A percentile compares a stretch with the other conserved stretches of the same genome.
phyloP scores from a whole-genome alignment of 2,113 vertebrate genomes.

The Pseudopodoces humilis region DNA sequence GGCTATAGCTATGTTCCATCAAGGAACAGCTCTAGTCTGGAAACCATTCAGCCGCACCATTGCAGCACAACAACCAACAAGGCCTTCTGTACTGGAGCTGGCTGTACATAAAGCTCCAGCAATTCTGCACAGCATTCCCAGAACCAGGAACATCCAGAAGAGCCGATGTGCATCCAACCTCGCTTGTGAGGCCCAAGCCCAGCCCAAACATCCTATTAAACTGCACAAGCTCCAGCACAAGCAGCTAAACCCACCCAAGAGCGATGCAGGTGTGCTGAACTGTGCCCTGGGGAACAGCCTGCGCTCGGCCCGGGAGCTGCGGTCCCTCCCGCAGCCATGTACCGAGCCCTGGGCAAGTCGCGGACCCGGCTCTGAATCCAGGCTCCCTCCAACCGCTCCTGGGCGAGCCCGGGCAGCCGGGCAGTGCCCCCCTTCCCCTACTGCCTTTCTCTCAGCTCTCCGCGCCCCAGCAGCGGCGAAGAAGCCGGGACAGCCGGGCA shows the following conservation, averaged over 20 bases:
- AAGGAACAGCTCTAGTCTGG: neutral
- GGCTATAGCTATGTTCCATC: fast-evolving
- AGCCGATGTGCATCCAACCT: fast-evolving
- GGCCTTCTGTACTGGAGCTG: neutral
- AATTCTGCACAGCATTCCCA: neutral
- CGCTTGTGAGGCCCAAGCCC: neutral
- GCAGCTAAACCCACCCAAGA: neutral
- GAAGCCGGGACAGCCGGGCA: neutral
- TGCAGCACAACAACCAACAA: neutral
- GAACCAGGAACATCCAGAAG: neutral
- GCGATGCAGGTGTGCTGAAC: neutral
- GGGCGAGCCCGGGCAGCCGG: neutral
- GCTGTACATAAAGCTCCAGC: neutral
- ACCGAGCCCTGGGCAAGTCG: fast-evolving
- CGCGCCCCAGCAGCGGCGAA: neutral
- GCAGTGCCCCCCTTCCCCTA: neutral
- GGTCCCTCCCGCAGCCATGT: neutral
- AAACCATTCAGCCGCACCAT: neutral
- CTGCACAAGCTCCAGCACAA: too few species aligned
- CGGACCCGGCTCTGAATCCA: fast-evolving
- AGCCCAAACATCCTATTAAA: neutral
- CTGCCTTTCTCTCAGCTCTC: neutral
- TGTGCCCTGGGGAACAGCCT: neutral
- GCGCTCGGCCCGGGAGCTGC: neutral
- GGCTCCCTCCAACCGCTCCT: neutral